Conservation (phyloP, 2,797 vertebrate genomes). For the Chrysocyon brachyurus region DNA sequence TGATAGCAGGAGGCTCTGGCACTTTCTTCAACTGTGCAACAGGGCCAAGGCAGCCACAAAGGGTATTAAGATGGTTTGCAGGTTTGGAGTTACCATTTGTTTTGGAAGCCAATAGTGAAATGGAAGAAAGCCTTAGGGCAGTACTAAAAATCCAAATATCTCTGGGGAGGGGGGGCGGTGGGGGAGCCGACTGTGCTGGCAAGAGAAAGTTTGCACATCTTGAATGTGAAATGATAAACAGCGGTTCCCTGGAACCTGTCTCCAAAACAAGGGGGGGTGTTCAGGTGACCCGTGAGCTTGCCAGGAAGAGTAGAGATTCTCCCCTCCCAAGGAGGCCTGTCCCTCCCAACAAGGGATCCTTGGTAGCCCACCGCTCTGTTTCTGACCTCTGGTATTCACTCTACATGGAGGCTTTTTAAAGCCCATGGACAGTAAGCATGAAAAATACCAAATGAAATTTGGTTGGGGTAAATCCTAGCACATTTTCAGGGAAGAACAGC, state of each 20-base stretch:
- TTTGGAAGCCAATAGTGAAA: slow-evolving; percentile 21
- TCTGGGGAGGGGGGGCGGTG: not conserved
- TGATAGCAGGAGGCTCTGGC: not conserved
- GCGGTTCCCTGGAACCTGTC: not conserved
- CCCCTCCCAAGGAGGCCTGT: not conserved
- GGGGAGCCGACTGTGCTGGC: not conserved
- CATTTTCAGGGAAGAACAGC: slow-evolving; percentile 34
- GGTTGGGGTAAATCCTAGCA: not conserved
- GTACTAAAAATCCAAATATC: not conserved
- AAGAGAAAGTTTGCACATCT: not conserved
- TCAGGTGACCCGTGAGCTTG: not conserved
- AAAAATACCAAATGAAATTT: not conserved
- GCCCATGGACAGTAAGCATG: not conserved
- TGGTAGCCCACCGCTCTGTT: not conserved
- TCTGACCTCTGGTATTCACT: not conserved
- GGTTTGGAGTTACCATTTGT: not conserved
- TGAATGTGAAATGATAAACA: not conserved
- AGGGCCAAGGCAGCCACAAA: not conserved
- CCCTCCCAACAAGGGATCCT: not conserved
- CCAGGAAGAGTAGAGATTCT: not conserved
- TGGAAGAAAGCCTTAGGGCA: not conserved
- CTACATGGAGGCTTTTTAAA: not conserved
- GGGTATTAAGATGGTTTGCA: not conserved
- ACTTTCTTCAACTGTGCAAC: not conserved
- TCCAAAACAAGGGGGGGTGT: not conserved